Base-by-base conservation (phyloP, 2,888 invertebrate genomes). In the Cryptus viduatorius region DNA sequence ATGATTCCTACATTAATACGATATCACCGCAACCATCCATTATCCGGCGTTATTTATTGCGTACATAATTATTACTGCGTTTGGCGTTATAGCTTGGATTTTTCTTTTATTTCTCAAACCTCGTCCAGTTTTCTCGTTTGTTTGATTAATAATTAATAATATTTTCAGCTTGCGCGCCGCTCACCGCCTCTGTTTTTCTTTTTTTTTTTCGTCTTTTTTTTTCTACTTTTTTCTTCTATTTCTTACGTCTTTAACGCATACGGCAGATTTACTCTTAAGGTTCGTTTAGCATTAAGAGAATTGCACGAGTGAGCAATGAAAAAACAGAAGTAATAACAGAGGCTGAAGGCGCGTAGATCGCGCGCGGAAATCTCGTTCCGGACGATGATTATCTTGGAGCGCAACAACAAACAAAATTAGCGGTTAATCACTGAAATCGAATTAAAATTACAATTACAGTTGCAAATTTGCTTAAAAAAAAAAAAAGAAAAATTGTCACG, bases 51-150 rank as follows among this genome's bases (percentile, higher is more conserved):
- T 50, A 24, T 29, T 65, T n/a, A 4, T 10, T 37, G 53, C n/a
- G 71, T 44, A 69, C 65, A 86, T 81, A 78, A 79, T 79, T n/a
- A 61, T 61, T 61, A n/a, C 29, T 73, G 72, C 84, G 83, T 86
- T 87, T 85, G 80, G 67, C 79, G 73, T 87, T 87, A 53, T 83
- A 86, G 87, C 86, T 88, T 88, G 84, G 83, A 85, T 80, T 79
- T 86, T 65, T 79, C 56, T 50, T 59, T 71, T 73, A 24, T 46
- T 65, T 31, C 37, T 64, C 64, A 50, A 19, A 29, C 46, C 37
- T 68, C 79, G 80, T 86, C 86, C 83, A 44, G 82, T 83, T 83
- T 86, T 73, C 53, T 77, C 72, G 72, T 76, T 77, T 65, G 80
- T 81, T 84, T 86, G 73, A 79, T 81, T 86, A 69, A 73, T 88